phyloP scores from a whole-genome alignment of 2,113 vertebrate genomes.

The Lagopus leucura region DNA sequence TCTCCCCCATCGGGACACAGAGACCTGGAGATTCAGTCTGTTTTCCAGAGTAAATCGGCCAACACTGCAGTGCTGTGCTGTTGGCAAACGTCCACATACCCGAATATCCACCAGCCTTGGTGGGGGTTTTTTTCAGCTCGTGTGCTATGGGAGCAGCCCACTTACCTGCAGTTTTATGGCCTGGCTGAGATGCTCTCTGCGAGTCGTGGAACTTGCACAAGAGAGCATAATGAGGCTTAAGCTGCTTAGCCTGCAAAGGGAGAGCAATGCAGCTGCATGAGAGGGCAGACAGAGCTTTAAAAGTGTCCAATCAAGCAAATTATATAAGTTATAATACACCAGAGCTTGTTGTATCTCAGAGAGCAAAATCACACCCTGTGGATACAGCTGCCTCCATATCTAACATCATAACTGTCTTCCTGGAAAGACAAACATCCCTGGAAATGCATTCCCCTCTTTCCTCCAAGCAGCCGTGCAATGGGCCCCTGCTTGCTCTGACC shows the following conservation, averaged over 20 bases:
- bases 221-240: not conserved
- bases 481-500: not conserved
- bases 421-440: not conserved
- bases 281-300: not conserved
- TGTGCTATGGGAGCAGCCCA: too few relatives aligned
- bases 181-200: rapidly evolving
- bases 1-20: rapidly evolving
- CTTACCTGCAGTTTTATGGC: not conserved
- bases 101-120: not conserved
- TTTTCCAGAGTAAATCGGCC: not conserved
- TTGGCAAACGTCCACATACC: not conserved
- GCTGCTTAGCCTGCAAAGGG: not conserved
- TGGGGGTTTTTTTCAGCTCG: not conserved
- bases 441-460: not conserved
- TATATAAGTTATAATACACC: not conserved
- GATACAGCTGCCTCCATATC: not conserved
- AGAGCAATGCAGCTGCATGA: not conserved
- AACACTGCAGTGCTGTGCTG: not conserved
- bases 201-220: not conserved
- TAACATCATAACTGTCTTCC: not conserved
- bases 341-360: not conserved
- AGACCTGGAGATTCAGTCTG: not conserved
- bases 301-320: not conserved
- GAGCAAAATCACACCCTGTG: not conserved
- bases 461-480: not conserved